A percentile compares a stretch with the other conserved stretches of the same genome.
Evolutionary conservation across 35 echinoderm and acorn worm genomes (phyloP).

Genomic region (Diadema setosum): DNA sequence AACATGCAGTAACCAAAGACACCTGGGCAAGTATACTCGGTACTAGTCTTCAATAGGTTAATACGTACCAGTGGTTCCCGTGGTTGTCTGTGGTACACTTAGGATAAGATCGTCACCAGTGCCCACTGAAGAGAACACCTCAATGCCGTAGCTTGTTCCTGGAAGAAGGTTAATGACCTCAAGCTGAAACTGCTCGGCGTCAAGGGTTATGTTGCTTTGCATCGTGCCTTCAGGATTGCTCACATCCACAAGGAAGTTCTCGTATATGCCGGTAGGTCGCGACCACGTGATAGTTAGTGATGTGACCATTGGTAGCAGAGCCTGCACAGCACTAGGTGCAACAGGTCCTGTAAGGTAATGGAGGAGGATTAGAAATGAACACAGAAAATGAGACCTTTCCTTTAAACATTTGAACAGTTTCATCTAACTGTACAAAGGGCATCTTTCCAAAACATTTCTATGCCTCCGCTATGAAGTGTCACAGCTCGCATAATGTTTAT

Average conservation of each 20-base stretch:
- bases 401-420: too few relatives aligned
- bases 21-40: too few relatives aligned
- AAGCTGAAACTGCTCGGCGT: not conserved
- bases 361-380: too few relatives aligned
- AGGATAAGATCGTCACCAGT: not conserved
- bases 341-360: not conserved
- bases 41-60: not conserved
- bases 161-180: not conserved
- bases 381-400: too few relatives aligned
- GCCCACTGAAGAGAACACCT: constrained; percentile 6
- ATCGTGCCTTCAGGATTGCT: not conserved
- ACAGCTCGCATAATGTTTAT: too few relatives aligned
- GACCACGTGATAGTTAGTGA: not conserved
- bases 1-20: too few relatives aligned
- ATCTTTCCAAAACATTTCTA: too few relatives aligned
- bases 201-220: not conserved
- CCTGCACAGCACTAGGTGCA: not conserved
- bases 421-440: too few relatives aligned
- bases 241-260: not conserved
- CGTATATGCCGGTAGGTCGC: not conserved
- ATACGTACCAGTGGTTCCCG: constrained; percentile 27
- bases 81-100: not conserved
- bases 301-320: not conserved
- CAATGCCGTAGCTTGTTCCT: not conserved
- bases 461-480: too few relatives aligned